Base-by-base conservation (phyloP, 2,113 vertebrate genomes). In the Scomber colias region DNA sequence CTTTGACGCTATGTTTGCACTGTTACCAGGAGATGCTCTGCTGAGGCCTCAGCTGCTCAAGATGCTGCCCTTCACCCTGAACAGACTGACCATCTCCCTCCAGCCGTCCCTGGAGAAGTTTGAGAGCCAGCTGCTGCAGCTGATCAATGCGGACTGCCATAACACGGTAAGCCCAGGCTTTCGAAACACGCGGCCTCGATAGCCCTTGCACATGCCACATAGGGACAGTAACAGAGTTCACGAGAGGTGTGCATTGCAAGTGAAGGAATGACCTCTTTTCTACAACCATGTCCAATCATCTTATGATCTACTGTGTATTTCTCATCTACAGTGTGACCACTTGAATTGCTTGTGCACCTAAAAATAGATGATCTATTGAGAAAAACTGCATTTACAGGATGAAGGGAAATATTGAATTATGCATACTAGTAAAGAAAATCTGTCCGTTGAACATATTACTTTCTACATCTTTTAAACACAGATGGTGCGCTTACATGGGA, bases 91-190 rank as follows among this genome's bases (percentile, higher is more conserved):
- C 21, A 63, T 99, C 87, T 87, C 61, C 16, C 91, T 99, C 9
- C 94, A 95, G 77, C 97, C 98, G 0, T 96, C 96, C 9, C 48
- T 99, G 48, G 96, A 98, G 91, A 95, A 90, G 30, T 99, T 99
- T 1, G 97, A 99, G 93, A 95, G 95, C 35, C 95, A 97, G 11
- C 94, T 99, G 67, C 91, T 97, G 89, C 93, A 94, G 21, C 92
- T 95, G 1, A 90, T 99, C 21, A 92, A 90, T 85, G 87, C 75
- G 0, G 98, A 99, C 81, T 93, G 93, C 83, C 91, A 96, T 11
- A 95, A 91, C 68, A 96, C 96, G 94, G 97, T 99, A 92, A 89
- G 91, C n/a, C 48, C 30, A 5, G 16, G 24, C 46, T 44, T 61
- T 48, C 17, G 2, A 4, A 27, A 74, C 82, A 71, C 60, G 69